These are phyloP conservation scores for Paraplagusia blochii DNA, from an alignment of 2,113 vertebrate genomes.

Conservation along the genomic window DNA sequence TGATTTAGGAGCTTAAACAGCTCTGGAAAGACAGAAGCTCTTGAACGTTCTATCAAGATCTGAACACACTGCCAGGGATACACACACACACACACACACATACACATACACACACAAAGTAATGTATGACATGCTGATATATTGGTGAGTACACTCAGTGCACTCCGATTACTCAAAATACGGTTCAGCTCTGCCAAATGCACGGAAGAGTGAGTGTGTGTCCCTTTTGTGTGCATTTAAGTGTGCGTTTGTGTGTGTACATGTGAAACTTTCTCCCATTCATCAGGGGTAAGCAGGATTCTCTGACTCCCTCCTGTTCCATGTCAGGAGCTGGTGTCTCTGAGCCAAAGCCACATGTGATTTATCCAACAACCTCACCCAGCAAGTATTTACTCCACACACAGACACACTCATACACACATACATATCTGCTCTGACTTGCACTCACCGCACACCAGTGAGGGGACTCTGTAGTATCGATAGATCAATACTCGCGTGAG, in stretches of 20 bases:
- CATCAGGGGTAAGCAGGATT: conserved; percentile 52
- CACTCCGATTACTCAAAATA: conserved; percentile 51
- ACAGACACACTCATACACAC: conserved; percentile 28
- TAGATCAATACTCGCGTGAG: too few species aligned
- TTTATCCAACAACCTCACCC: conserved; percentile 69
- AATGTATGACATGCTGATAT: conserved; percentile 51
- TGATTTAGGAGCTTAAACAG: too few species aligned
- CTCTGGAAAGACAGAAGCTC: conserved; percentile 20
- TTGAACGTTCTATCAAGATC: conserved; percentile 24
- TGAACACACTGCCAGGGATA: conserved; percentile 1
- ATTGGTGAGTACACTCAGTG: conserved; percentile 27
- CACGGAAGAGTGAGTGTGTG: conserved; percentile 12
- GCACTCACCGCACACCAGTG: too few species aligned
- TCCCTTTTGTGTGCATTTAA: neutral
- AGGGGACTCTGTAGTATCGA: too few species aligned
- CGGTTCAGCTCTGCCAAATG: conserved; percentile 18
- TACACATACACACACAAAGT: neutral
- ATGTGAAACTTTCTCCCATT: conserved; percentile 46
- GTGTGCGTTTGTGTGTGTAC: conserved; percentile 14
- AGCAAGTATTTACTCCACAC: conserved; percentile 65
- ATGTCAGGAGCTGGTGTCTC: conserved; percentile 45
- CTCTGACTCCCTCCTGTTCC: conserved; percentile 46
- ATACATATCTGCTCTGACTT: neutral
- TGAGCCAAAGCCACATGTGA: conserved; percentile 63
- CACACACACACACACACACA: conserved; percentile 3